These are phyloP conservation scores for Haliaeetus leucogaster DNA, from an alignment of 2,113 vertebrate genomes.

Conservation along the genomic window DNA sequence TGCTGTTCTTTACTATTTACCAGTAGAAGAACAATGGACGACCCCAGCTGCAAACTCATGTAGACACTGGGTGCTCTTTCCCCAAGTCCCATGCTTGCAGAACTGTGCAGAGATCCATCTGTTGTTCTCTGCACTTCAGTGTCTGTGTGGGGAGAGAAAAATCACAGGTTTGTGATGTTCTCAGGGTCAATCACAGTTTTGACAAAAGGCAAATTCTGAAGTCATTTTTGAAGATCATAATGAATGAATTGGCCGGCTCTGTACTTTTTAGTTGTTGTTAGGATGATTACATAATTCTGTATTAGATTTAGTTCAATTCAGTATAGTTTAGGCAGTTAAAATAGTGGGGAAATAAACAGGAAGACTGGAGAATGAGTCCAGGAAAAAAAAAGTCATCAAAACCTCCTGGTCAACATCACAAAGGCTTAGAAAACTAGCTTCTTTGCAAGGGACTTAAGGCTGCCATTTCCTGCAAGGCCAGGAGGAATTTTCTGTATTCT, in stretches of 20 bases:
- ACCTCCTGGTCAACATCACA: not conserved
- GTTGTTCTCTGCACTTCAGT: not conserved
- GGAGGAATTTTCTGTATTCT: not conserved
- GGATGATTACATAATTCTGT: not conserved
- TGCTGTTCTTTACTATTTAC: not conserved
- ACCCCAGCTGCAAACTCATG: not conserved
- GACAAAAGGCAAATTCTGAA: not conserved
- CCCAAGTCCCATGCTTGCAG: not conserved
- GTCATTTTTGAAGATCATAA: not conserved
- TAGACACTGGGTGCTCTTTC: not conserved
- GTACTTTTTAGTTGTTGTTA: not conserved
- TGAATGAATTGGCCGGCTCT: not conserved
- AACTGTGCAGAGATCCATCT: not conserved
- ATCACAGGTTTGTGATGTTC: not conserved
- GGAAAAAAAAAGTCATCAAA: not conserved
- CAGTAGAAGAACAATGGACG: not conserved
- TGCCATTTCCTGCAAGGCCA: not conserved
- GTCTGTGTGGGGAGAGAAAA: not conserved
- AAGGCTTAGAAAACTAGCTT: not conserved
- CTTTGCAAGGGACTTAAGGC: not conserved
- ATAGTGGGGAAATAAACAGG: not conserved
- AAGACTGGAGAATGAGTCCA: not conserved
- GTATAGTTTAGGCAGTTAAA: not conserved
- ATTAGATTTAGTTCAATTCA: not conserved
- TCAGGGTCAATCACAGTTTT: not conserved